Evolutionary conservation across 2,113 vertebrate genomes (phyloP).

Genomic region (Atlantisia rogersi): DNA sequence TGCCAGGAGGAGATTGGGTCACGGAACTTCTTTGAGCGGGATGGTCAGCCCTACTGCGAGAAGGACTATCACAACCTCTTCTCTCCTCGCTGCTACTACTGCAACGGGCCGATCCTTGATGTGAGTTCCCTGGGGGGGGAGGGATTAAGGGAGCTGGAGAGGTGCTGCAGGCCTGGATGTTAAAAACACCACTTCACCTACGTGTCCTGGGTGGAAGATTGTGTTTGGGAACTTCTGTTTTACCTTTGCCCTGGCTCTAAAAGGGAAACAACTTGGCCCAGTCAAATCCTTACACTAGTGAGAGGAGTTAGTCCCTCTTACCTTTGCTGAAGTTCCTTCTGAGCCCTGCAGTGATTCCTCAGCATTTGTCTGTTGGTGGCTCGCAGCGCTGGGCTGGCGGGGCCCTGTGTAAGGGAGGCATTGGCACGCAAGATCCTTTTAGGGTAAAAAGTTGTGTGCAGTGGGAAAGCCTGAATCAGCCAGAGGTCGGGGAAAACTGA

Average conservation of each 20-base stretch:
- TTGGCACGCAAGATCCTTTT: not conserved
- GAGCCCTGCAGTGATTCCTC: not conserved
- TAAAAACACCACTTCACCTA: not conserved
- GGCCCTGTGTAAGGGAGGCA: conserved; percentile 9
- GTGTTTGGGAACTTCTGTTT: not conserved
- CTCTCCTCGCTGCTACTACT: conserved; percentile 97
- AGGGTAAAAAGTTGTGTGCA: conserved; percentile 15
- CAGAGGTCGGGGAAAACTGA: not conserved
- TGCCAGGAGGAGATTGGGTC: conserved; percentile 98
- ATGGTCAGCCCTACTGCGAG: conserved; percentile 97
- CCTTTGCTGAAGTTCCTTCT: not conserved
- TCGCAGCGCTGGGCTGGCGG: not conserved
- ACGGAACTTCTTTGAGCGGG: conserved; percentile 97
- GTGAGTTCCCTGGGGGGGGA: conserved; percentile 75
- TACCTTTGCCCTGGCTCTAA: not conserved
- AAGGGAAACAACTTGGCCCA: not conserved
- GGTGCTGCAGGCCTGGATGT: not conserved
- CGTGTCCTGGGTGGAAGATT: not conserved
- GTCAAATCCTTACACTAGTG: not conserved
- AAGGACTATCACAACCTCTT: conserved; percentile 97
- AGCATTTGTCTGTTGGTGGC: not conserved
- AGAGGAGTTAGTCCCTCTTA: not conserved
- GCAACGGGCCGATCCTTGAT: conserved; percentile 96
- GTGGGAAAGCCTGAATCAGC: not conserved
- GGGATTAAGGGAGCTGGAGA: not conserved